phyloP scores from a whole-genome alignment of 2,888 invertebrate species.

The Apeira syringaria region DNA sequence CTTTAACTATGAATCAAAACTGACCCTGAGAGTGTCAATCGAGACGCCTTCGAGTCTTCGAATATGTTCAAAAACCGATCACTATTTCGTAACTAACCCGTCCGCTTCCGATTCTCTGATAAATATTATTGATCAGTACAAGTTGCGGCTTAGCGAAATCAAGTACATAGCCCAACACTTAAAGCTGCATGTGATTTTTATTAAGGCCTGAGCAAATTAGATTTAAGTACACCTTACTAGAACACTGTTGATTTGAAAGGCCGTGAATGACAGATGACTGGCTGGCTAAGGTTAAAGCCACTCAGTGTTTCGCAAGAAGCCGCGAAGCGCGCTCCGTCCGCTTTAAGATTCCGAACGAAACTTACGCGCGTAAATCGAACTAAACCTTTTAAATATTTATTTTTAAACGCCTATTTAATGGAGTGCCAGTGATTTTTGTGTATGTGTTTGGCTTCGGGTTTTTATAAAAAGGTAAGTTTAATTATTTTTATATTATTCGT shows the following conservation, averaged over 20 bases:
- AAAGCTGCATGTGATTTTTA: too few species aligned
- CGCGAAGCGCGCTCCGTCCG: slow-evolving; percentile 2
- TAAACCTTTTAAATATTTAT: slow-evolving; percentile 1
- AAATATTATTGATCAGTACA: too few species aligned
- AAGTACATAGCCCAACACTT: too few species aligned
- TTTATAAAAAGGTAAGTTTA: neutral
- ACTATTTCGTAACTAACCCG: too few species aligned
- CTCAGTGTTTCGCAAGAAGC: slow-evolving; percentile 25
- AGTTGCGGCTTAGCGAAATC: too few species aligned
- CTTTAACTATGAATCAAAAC: too few species aligned
- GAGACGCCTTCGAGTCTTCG: too few species aligned
- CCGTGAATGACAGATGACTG: slow-evolving; percentile 25
- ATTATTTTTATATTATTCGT: neutral
- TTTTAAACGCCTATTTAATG: neutral
- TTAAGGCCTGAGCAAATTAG: too few species aligned
- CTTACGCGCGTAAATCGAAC: slow-evolving; percentile 9
- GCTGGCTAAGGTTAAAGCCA: slow-evolving; percentile 19
- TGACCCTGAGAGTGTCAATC: too few species aligned
- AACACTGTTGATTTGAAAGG: slow-evolving; percentile 9
- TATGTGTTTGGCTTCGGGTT: neutral
- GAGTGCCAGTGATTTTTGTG: neutral
- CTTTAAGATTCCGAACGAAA: slow-evolving; percentile 1
- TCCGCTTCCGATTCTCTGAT: too few species aligned
- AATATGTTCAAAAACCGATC: too few species aligned
- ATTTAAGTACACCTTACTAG: neutral